Evolutionary conservation across 2,797 vertebrate species (phyloP).

Genomic region (Typhlichthys subterraneus): DNA sequence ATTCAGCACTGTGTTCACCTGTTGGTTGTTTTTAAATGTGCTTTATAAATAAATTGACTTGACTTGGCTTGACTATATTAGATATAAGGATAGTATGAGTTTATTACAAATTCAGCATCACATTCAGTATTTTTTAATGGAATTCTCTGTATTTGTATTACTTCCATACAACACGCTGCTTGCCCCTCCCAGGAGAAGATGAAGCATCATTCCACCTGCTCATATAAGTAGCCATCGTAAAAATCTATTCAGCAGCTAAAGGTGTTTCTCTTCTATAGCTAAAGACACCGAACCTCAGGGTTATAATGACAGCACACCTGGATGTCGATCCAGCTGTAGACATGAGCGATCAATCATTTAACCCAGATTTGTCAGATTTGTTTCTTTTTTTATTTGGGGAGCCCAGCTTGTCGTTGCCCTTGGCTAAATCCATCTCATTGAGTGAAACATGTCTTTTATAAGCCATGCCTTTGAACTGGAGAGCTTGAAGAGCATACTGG

Average conservation of each 20-base stretch:
- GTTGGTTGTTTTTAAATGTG: too few relatives aligned
- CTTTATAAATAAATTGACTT: too few relatives aligned
- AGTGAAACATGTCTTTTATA: constrained; percentile 16
- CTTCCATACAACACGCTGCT: not conserved
- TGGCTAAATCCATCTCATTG: not conserved
- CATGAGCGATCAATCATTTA: not conserved
- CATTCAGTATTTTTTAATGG: too few relatives aligned
- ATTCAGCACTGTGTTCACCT: too few relatives aligned
- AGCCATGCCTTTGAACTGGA: constrained; percentile 14
- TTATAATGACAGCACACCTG: too few relatives aligned
- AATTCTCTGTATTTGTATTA: not conserved
- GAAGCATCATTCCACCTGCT: not conserved
- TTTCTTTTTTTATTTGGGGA: not conserved
- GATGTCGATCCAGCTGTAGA: too few relatives aligned
- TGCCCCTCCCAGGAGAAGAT: not conserved
- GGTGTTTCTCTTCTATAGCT: too few relatives aligned
- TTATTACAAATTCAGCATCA: too few relatives aligned
- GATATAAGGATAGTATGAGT: too few relatives aligned
- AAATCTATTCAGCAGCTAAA: too few relatives aligned
- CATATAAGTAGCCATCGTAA: not conserved
- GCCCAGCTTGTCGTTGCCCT: not conserved
- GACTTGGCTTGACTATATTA: too few relatives aligned
- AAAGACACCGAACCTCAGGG: too few relatives aligned
- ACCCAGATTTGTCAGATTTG: constrained; percentile 2
- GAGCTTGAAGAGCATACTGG: not conserved